phyloP scores from a whole-genome alignment of 2,888 invertebrate genomes.

The Odontocerum albicorne region DNA sequence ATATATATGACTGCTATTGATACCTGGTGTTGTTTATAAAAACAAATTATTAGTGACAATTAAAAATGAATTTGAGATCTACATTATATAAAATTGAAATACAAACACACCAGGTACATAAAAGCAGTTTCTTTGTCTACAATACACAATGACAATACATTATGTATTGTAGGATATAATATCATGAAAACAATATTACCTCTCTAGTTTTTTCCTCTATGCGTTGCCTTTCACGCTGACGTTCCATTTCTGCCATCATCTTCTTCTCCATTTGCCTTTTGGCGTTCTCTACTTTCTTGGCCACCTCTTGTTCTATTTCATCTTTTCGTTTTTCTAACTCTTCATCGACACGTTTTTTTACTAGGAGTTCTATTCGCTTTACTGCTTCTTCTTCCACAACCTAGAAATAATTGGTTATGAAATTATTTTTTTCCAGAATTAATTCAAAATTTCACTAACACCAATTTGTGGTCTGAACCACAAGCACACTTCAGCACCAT shows the following conservation, averaged over 20 bases:
- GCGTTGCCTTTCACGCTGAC: constrained; percentile 82
- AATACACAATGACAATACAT: constrained; percentile 25
- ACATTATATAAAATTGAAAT: too few species aligned
- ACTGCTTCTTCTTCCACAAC: constrained; percentile 96
- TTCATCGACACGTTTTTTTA: constrained; percentile 91
- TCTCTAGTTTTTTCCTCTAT: constrained; percentile 92
- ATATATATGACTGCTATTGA: too few species aligned
- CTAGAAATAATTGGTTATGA: constrained; percentile 44
- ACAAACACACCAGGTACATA: too few species aligned
- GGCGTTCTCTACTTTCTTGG: constrained; percentile 90
- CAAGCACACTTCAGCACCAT: too few species aligned
- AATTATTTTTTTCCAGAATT: too few species aligned
- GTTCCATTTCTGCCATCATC: constrained; percentile 95
- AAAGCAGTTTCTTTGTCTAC: too few species aligned
- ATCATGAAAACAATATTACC: constrained; percentile 69
- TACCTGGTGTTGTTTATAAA: too few species aligned
- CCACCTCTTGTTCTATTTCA: constrained; percentile 94
- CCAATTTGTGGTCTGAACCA: too few species aligned
- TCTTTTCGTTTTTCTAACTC: constrained; percentile 93
- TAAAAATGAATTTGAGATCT: too few species aligned
- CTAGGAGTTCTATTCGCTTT: constrained; percentile 90
- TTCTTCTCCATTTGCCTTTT: constrained; percentile 94
- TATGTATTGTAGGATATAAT: constrained; percentile 43
- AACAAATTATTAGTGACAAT: too few species aligned
- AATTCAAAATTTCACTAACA: too few species aligned